Conservation (phyloP, 2,113 vertebrate species). For the Hyperopisus bebe region DNA sequence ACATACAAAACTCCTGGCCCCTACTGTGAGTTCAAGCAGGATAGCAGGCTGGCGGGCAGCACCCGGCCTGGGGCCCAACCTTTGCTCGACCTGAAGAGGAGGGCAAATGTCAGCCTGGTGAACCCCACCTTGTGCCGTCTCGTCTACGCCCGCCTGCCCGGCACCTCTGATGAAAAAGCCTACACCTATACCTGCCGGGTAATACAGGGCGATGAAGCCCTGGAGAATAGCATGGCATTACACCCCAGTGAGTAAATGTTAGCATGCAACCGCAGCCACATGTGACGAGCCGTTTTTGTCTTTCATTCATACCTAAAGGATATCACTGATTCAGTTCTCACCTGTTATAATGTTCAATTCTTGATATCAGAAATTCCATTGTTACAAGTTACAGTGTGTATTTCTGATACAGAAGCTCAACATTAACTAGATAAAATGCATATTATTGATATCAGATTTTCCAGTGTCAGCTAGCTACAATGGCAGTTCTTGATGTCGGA, state of each 20-base stretch:
- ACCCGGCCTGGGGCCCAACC: slow-evolving; percentile 60
- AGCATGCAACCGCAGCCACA: not conserved
- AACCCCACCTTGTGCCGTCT: slow-evolving; percentile 58
- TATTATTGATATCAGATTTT: not conserved
- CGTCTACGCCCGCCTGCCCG: slow-evolving; percentile 59
- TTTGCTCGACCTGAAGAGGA: slow-evolving; percentile 52
- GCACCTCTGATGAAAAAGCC: slow-evolving; percentile 52
- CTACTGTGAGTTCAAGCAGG: slow-evolving; percentile 67
- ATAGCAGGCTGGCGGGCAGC: slow-evolving; percentile 64
- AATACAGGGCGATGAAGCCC: slow-evolving; percentile 58
- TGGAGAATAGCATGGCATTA: slow-evolving; percentile 69
- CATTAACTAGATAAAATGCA: not conserved
- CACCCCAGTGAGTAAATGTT: slow-evolving; percentile 59
- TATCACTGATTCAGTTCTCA: not conserved
- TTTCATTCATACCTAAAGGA: not conserved
- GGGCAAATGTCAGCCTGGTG: slow-evolving; percentile 62
- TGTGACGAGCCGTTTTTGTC: not conserved
- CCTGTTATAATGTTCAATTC: not conserved
- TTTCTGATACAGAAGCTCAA: not conserved
- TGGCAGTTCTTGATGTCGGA: not conserved
- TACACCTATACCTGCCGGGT: slow-evolving; percentile 69
- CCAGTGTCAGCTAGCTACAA: not conserved
- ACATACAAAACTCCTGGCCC: slow-evolving; percentile 54
- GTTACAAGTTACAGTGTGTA: not conserved
- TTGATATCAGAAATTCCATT: not conserved